Base-by-base conservation (phyloP, 1,140 invertebrate genomes). In the Drosophila kohkoa region DNA sequence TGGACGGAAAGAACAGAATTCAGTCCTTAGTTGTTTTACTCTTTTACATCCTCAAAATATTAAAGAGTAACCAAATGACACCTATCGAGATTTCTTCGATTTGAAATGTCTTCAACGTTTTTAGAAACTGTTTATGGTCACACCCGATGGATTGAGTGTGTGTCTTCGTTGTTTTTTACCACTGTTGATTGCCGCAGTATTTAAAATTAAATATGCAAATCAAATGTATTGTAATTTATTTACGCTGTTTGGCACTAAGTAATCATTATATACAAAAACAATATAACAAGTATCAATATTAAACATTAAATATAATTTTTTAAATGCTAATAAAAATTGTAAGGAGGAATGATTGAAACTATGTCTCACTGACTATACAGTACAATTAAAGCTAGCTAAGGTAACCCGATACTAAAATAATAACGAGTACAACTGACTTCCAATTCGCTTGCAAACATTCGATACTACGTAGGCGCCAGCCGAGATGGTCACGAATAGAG, bases 341-440 rank as follows among this genome's bases (percentile, higher is more conserved):
- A 70, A 78, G 70, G 73, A 78, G 85, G 83, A 87, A 87, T 88
- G 83, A 87, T 88, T 83, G 57, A 55, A 85, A 75, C 78, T 65
- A 71, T 71, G 16, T 72, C 62, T 75, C 65, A 81, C 69, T 83
- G 81, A 85, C 81, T 73, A 74, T 59, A 28, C 75, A 59, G 57
- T 77, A 67, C 41, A 67, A 75, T 35, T 70, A 66, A 58, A 70
- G 38, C 49, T 48, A 60, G 38, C 49, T 48, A 60, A 51, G 49
- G 13, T 13, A 48, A n/a, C 76, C 67, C 72, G n/a, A 46, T 55
- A 75, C 76, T 80, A 91, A 79, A 91, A 92, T 62, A 92, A 60
- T 64, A 92, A 81, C 52, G 91, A 92, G 81, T 92, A 92, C 58
- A 91, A 71, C 59, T 92, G 90, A 60, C 82, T 80, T 65, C 91